These are phyloP conservation scores for Peucedramus taeniatus DNA, from an alignment of 2,113 vertebrate genomes.

Conservation along the genomic window DNA sequence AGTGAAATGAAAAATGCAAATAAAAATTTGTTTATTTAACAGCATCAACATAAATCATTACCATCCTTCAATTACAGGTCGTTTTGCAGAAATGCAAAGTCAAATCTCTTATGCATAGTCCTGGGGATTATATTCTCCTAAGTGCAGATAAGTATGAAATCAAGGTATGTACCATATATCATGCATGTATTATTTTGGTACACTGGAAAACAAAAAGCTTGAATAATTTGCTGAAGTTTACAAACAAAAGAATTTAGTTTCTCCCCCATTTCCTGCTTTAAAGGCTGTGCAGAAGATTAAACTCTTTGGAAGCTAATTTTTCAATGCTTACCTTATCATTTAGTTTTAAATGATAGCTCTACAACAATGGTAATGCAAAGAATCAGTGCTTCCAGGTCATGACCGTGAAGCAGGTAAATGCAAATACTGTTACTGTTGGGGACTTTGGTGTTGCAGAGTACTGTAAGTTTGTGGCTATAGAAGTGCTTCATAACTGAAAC, in stretches of 20 bases:
- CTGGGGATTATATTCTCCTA: conserved; percentile 93
- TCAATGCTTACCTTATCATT: background rate
- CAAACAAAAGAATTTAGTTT: background rate
- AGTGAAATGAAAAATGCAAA: background rate
- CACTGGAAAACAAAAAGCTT: background rate
- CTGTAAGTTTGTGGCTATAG: background rate
- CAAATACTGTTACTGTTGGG: background rate
- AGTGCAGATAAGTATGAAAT: conserved; percentile 99
- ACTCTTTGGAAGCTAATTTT: background rate
- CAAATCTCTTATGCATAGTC: conserved; percentile 94
- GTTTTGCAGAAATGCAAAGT: conserved; percentile 93
- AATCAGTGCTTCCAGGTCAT: background rate
- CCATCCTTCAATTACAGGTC: conserved; percentile 77
- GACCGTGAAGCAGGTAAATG: background rate
- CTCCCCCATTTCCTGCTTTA: background rate
- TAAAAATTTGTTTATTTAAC: background rate
- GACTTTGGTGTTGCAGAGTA: background rate
- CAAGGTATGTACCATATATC: conserved; percentile 78
- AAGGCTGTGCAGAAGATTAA: background rate
- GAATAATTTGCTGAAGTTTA: background rate
- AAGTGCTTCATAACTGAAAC: background rate
- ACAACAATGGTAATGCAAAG: background rate
- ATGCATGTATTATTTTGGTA: background rate
- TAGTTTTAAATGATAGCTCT: background rate
- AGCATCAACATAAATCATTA: background rate